phyloP scores from a whole-genome alignment of 2,888 invertebrate species.

The Megalurothrips usitatus region DNA sequence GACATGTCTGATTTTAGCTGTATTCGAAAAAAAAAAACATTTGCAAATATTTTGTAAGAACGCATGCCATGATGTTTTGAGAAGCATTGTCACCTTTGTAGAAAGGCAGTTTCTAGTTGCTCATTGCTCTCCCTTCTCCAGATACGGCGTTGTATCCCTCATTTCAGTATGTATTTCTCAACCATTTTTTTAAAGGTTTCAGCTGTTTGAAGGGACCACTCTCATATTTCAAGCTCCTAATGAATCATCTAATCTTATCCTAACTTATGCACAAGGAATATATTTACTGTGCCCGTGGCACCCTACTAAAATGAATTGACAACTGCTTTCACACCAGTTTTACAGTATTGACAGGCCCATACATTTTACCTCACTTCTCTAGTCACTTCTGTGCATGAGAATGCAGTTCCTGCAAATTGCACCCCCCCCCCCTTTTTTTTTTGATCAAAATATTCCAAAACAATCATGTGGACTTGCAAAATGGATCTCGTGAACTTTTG shows the following conservation, averaged over 20 bases:
- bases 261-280: not conserved
- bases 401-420: too few species aligned
- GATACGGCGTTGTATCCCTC: too few species aligned
- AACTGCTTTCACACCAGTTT: not conserved
- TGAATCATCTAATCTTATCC: not conserved
- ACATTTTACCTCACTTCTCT: too few species aligned
- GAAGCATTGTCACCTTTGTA: not conserved
- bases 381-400: too few species aligned
- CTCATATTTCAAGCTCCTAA: not conserved
- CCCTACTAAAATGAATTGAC: not conserved
- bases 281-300: not conserved
- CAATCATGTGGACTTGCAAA: too few species aligned
- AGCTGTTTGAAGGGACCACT: not conserved
- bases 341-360: too few species aligned
- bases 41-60: slow-evolving; percentile 9
- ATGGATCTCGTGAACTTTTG: too few species aligned
- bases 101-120: not conserved
- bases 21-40: too few species aligned
- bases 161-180: not conserved
- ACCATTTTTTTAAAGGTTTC: not conserved
- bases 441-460: too few species aligned
- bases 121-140: not conserved
- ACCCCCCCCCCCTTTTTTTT: too few species aligned
- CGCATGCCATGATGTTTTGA: not conserved
- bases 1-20: not conserved